phyloP scores from a whole-genome alignment of 2,888 invertebrate genomes.

The Cybosia mesomella region DNA sequence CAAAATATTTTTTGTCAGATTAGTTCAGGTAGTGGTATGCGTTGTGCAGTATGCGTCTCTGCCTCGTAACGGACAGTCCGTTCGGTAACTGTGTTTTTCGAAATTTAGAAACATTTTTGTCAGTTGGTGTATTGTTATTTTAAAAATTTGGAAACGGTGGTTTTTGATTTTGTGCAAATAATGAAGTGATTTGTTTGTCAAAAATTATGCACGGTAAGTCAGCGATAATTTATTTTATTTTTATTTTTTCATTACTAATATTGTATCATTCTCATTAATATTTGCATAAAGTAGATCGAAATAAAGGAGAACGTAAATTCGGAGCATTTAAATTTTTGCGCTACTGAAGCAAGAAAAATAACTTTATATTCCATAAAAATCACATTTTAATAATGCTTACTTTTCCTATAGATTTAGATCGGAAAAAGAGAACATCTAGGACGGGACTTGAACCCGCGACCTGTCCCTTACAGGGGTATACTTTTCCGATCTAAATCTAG shows the following conservation, averaged over 20 bases:
- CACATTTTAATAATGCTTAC: no score
- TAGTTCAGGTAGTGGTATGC: conserved; percentile 70
- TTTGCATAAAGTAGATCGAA: not conserved
- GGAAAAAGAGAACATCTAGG: no score
- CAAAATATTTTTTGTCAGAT: conserved; percentile 76
- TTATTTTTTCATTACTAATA: not conserved
- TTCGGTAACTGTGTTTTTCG: conserved; percentile 52
- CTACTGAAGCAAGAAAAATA: not conserved
- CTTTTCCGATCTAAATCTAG: no score
- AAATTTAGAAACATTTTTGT: conserved; percentile 27
- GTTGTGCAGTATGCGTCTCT: conserved; percentile 63
- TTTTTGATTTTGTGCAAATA: not conserved
- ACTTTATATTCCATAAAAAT: no score
- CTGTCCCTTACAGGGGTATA: no score
- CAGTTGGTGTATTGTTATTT: conserved; percentile 12
- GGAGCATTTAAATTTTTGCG: no score
- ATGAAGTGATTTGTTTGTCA: not conserved
- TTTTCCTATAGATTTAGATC: no score
- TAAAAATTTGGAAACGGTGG: not conserved
- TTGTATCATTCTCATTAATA: not conserved
- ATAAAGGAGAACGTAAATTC: not conserved
- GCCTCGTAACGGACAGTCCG: conserved; percentile 62
- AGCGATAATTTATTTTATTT: not conserved
- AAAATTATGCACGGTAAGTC: not conserved
- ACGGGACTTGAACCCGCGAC: no score